These are phyloP conservation scores for Morpho helenor DNA, from an alignment of 2,888 invertebrate genomes.

Conservation along the genomic window DNA sequence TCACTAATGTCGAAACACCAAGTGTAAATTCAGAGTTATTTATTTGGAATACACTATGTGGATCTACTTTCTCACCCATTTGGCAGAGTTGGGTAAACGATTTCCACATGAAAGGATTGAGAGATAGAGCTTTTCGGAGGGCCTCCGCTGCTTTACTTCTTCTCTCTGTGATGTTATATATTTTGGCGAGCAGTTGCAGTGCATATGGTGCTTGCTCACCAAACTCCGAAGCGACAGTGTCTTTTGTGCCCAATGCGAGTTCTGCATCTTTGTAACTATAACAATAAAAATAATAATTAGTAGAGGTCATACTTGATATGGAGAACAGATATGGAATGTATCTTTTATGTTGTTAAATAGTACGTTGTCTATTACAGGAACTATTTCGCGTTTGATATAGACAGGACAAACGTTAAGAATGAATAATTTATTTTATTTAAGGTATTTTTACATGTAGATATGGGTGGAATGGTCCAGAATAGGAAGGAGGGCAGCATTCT, in stretches of 20 bases:
- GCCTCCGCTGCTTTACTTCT: slow-evolving; percentile 86
- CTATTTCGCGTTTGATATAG: too few species aligned
- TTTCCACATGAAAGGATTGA: slow-evolving; percentile 98
- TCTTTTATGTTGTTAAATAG: too few species aligned
- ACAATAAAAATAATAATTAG: slow-evolving; percentile 25
- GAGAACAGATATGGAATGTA: too few species aligned
- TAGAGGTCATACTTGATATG: too few species aligned
- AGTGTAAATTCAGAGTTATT: slow-evolving; percentile 85
- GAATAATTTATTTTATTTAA: too few species aligned
- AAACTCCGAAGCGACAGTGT: slow-evolving; percentile 90
- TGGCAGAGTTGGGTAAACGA: slow-evolving; percentile 93
- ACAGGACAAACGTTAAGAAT: too few species aligned
- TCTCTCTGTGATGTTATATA: slow-evolving; percentile 91
- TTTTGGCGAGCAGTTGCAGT: slow-evolving; percentile 91
- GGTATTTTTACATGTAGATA: too few species aligned
- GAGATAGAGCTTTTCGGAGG: slow-evolving; percentile 87
- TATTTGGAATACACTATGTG: slow-evolving; percentile 87
- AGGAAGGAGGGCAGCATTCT: too few species aligned
- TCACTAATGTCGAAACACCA: slow-evolving; percentile 80
- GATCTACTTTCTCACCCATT: slow-evolving; percentile 93
- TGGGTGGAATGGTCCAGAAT: too few species aligned
- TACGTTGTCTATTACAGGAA: too few species aligned
- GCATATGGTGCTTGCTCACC: slow-evolving; percentile 95
- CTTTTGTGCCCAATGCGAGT: slow-evolving; percentile 84
- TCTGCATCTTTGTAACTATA: slow-evolving; percentile 90